phyloP scores from a whole-genome alignment of 64 coral and sea anemone species.

The Cladopsammia gracilis region DNA sequence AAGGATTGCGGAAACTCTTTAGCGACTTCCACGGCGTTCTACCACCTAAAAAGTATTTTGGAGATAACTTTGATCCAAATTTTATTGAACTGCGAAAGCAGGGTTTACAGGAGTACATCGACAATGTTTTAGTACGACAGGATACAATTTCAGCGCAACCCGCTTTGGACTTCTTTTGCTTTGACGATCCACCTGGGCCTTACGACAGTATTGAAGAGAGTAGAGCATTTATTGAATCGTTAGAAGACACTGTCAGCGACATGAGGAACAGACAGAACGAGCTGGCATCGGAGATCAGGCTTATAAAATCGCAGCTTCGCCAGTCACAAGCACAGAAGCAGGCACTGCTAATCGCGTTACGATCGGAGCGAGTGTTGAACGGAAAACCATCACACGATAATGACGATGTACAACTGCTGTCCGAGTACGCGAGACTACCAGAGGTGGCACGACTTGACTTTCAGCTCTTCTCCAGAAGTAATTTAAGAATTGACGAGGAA shows the following conservation, averaged over 20 bases:
- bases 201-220: constrained; percentile 91
- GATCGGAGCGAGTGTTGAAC: constrained; percentile 87
- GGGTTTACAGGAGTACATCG: constrained; percentile 78
- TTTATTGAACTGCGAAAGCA: constrained; percentile 87
- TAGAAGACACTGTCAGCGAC: constrained; percentile 79
- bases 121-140: constrained; percentile 57
- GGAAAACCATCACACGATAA: constrained; percentile 77
- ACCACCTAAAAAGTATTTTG: constrained; percentile 94
- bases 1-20: constrained; percentile 74
- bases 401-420: constrained; percentile 72
- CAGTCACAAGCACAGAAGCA: constrained; percentile 83
- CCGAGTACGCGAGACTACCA: constrained; percentile 74
- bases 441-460: constrained; percentile 80
- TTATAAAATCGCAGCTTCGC: constrained; percentile 83
- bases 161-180: constrained; percentile 78
- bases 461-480: constrained; percentile 64
- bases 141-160: constrained; percentile 50
- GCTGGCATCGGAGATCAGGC: constrained; percentile 66
- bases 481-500: constrained; percentile 40
- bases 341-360: constrained; percentile 80
- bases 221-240: constrained; percentile 87
- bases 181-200: constrained; percentile 91
- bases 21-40: constrained; percentile 45
- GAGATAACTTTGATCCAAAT: constrained; percentile 86
- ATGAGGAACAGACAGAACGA: constrained; percentile 66